Evolutionary conservation across 2,888 invertebrate genomes (phyloP), one percentile per base, ranked within the genome.

Genomic region (Ectemnius lituratus): DNA sequence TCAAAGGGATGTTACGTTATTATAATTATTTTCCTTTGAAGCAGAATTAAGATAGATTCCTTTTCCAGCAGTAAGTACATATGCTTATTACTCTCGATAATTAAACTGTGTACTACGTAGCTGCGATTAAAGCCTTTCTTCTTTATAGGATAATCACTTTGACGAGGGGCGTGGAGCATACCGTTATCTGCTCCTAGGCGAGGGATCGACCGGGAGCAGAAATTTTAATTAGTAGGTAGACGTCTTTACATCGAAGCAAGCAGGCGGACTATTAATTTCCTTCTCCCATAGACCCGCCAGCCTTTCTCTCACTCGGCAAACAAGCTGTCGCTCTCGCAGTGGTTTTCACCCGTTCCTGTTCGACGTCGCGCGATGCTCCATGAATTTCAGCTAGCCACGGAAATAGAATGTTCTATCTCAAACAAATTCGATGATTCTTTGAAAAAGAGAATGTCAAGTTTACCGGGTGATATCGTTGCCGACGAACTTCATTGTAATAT

Each of bases 141-240:
- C 79, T 70, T 81, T 68, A 66, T 64, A 69, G 72, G 78, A 74
- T 77, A 81, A 81, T 81, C 79, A 64, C 75, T 81, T 79, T 78
- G 71, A 46, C 65, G 62, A 69, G 67, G 61, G 75, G 52, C 68
- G 69, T n/a, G n/a, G 63, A 46, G 52, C 37, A 16, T 67, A 6
- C 56, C 46, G 75, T 78, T 80, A 82, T 82, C 78, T 70, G 56
- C 70, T 75, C 16, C 75, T 49, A 62, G 46, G 23, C n/a, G 59
- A 68, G 70, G 69, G 37, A 61, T 70, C 76, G 63, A 70, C 67
- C 61, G 67, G 56, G 82, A 76, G 74, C 72, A 79, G 76, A 78
- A 80, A 82, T 82, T 82, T 82, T 82, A 82, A 82, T 82, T 82
- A 82, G 80, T 70, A 78, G 70, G 69, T 81, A 80, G 78, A 79